Conservation (phyloP, 2,888 invertebrate species). For the Melolontha melolontha region DNA sequence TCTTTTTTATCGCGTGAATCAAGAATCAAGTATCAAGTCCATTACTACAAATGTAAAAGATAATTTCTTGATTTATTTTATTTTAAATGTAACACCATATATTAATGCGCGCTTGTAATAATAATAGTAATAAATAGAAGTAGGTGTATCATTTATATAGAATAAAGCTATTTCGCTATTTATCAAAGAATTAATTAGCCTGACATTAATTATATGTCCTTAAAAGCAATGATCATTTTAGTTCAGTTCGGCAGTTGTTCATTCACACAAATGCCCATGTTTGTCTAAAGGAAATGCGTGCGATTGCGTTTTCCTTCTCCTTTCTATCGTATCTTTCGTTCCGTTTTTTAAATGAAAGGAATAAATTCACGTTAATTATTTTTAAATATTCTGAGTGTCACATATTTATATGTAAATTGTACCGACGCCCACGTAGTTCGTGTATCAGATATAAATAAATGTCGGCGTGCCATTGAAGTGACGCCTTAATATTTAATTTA, state of each 20-base stretch:
- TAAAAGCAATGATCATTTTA: constrained; percentile 13
- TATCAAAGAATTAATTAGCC: constrained; percentile 23
- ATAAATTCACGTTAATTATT: constrained; percentile 43
- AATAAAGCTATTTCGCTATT: constrained; percentile 6
- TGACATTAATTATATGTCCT: constrained; percentile 14
- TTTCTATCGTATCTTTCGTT: constrained; percentile 2
- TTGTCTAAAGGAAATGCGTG: constrained; percentile 11
- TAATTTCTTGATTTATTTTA: too few species aligned
- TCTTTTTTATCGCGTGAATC: too few species aligned
- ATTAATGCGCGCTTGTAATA: background rate
- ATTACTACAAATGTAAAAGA: too few species aligned
- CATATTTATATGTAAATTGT: constrained; percentile 43
- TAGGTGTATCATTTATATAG: constrained; percentile 20
- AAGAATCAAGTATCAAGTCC: too few species aligned
- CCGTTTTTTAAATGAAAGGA: constrained; percentile 15
- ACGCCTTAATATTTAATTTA: constrained; percentile 44
- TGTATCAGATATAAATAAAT: constrained; percentile 41
- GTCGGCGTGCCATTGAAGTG: constrained; percentile 28
- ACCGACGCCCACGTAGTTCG: constrained; percentile 36
- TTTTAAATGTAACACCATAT: too few species aligned
- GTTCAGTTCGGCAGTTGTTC: background rate
- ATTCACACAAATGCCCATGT: constrained; percentile 25
- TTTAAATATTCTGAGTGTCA: constrained; percentile 39
- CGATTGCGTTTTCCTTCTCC: background rate
- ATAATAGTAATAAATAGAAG: background rate